Base-by-base conservation (phyloP, 2,888 invertebrate genomes). In the Pycnomerus fuliginosus region DNA sequence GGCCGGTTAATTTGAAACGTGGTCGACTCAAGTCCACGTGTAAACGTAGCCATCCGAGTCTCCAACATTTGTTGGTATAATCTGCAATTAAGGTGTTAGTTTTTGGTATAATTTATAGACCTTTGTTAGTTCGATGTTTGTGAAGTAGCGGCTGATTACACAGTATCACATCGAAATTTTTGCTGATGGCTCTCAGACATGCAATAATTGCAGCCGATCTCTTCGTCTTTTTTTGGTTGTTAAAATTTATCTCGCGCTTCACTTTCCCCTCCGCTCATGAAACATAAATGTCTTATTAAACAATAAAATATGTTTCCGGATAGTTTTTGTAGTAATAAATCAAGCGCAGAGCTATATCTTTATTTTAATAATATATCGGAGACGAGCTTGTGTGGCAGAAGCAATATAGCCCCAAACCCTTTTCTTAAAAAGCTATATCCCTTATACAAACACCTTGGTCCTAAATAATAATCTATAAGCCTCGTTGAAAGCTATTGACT, bases 401-500 rank as follows among this genome's bases (percentile, higher is more conserved):
- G 20, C 20, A 20, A n/a, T 20, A 22, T 29, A 25, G 28, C 28
- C 31, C n/a, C 24, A 31, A 39, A 39, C 42, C 33, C 41, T 34
- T 41, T 15, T 28, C 10, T 30, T 15, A 3, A 40, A 40, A 25
- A 25, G 32, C 42, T 45, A 48, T 45, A 40, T 40, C 39, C 43
- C 41, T 40, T 53, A 49, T 36, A 47, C 51, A 52, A 56, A 56
- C 53, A 53, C 33, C 50, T 44, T 50, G 4, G 4, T 47, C 34
- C 29, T 8, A 30, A 41, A 36, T 44, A 44, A 50, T 52, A 55
- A 55, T 52, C 48, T 44, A 44, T 48, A 57, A 56, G 55, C 53
- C 55, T 52, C 50, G 53, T 60, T 56, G 53, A 61, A 52, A 51
- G 50, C 51, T 44, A 56, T 56, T 56, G 60, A 53, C 60, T 58